Conservation (phyloP, 1,140 invertebrate species). For the Vanessa atalanta region DNA sequence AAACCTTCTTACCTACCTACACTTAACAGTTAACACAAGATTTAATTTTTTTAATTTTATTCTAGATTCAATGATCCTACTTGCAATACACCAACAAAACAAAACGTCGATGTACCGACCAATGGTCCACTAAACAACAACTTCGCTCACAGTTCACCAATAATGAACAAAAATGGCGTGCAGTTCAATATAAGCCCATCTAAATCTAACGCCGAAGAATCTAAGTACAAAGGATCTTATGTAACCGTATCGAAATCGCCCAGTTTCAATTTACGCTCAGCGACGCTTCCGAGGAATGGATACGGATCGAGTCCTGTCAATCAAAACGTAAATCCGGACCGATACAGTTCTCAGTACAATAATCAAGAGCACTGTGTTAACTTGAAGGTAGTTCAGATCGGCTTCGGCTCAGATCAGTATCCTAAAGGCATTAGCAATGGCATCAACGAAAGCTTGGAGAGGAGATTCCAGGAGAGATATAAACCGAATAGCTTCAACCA, state of each 20-base stretch:
- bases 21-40: background rate
- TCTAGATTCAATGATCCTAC: constrained; percentile 87
- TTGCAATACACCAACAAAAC: constrained; percentile 73
- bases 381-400: constrained; percentile 81
- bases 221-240: constrained; percentile 70
- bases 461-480: constrained; percentile 72
- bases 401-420: constrained; percentile 73
- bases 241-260: constrained; percentile 75
- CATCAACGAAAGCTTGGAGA: constrained; percentile 81
- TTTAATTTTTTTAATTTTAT: background rate
- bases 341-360: constrained; percentile 79
- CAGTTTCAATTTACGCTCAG: constrained; percentile 82
- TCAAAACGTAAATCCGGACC: constrained; percentile 76
- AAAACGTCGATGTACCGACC: constrained; percentile 43
- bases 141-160: constrained; percentile 78
- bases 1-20: background rate
- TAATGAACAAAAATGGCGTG: constrained; percentile 75
- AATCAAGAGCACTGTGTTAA: constrained; percentile 80
- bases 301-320: constrained; percentile 78
- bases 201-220: constrained; percentile 73
- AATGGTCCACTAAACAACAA: constrained; percentile 63
- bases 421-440: constrained; percentile 75
- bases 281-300: constrained; percentile 87
- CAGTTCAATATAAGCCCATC: constrained; percentile 77
- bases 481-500: constrained; percentile 73